Evolutionary conservation across 1,140 invertebrate genomes (phyloP).

Genomic region (Brachionus manjavacas): DNA sequence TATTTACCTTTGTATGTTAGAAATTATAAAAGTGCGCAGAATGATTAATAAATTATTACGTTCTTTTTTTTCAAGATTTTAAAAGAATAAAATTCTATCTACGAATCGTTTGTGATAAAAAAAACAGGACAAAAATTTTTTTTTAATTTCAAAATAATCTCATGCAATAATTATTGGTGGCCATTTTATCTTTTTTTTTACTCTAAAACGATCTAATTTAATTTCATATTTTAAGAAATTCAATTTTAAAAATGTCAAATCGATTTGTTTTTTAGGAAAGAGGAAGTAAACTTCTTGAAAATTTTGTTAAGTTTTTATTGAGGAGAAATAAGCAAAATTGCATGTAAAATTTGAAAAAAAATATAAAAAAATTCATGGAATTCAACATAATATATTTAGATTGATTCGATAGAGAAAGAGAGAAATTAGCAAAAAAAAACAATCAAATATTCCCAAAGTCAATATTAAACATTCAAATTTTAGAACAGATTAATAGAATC

Average conservation of each 20-base stretch:
- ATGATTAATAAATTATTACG: background rate
- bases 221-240: no score
- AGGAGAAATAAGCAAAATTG: background rate
- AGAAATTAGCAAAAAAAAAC: background rate
- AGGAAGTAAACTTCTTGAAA: background rate
- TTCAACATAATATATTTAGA: conserved; percentile 10
- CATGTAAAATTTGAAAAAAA: background rate
- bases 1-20: background rate
- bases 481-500: background rate
- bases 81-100: no score
- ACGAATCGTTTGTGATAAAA: no score
- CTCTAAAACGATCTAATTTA: no score
- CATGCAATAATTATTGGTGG: no score
- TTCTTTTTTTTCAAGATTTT: background rate
- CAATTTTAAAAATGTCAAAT: background rate
- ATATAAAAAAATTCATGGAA: conserved; percentile 35
- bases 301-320: background rate
- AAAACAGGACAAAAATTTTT: no score
- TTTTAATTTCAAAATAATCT: no score
- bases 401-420: background rate
- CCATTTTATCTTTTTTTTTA: no score
- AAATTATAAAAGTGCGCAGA: background rate
- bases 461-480: background rate
- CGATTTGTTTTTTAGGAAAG: background rate
- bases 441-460: background rate